Percentiles rank a stretch among this genome's conserved stretches.
These are phyloP conservation scores for Drosophila paranaensis DNA, from an alignment of 2,888 invertebrate genomes.

Conservation along the genomic window DNA sequence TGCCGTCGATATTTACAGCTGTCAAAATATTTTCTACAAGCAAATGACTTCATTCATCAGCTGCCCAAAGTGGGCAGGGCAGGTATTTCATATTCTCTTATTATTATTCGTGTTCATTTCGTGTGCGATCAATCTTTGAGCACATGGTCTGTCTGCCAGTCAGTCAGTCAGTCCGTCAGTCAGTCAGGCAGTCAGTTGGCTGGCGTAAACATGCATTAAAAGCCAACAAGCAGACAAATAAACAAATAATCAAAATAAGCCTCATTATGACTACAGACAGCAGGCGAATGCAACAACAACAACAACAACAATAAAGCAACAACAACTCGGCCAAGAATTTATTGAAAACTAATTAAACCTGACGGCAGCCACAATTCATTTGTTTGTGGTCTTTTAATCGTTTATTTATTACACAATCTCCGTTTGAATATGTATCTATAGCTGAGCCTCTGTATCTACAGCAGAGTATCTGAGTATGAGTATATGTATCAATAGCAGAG, in stretches of 20 bases:
- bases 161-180: constrained; percentile 40
- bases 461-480: background rate
- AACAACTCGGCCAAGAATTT: constrained; percentile 50
- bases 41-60: constrained; percentile 81
- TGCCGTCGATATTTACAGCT: constrained; percentile 75
- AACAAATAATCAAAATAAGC: constrained; percentile 77
- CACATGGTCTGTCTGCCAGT: constrained; percentile 42
- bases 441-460: background rate
- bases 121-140: constrained; percentile 59
- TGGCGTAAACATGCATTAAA: constrained; percentile 70
- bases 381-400: constrained; percentile 65
- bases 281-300: constrained; percentile 17
- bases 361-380: constrained; percentile 72
- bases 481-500: background rate
- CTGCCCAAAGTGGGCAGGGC: constrained; percentile 58
- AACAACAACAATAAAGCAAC: constrained; percentile 28
- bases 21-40: constrained; percentile 80
- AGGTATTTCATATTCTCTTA: constrained; percentile 48
- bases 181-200: constrained; percentile 38
- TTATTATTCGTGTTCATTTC: constrained; percentile 30
- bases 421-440: constrained; percentile 12
- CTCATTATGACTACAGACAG: constrained; percentile 71
- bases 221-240: constrained; percentile 57
- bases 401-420: constrained; percentile 61
- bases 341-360: constrained; percentile 77